A percentile compares a stretch with the other conserved stretches of the same genome.
Evolutionary conservation across 2,888 invertebrate species (phyloP).

Genomic region (Drosophila sordidula): DNA sequence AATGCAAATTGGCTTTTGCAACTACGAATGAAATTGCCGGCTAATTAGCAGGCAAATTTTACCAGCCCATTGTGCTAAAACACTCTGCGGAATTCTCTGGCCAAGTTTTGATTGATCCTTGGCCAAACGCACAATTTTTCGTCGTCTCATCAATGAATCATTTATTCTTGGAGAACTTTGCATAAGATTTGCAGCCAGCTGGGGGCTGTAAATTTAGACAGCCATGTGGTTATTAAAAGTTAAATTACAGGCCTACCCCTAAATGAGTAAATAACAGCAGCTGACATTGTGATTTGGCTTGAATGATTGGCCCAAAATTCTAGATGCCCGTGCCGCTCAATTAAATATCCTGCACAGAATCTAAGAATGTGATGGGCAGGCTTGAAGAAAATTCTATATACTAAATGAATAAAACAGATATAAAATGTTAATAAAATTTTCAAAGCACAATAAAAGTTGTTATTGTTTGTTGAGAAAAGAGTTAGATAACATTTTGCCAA

Average conservation of each 20-base stretch:
- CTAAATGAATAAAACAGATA: too few relatives aligned
- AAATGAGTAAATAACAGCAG: slow-evolving; percentile 4
- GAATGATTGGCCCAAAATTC: slow-evolving; percentile 27
- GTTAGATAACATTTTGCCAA: too few relatives aligned
- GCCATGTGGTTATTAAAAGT: slow-evolving; percentile 22
- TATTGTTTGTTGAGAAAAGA: too few relatives aligned
- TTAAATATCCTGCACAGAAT: background rate
- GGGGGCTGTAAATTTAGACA: slow-evolving; percentile 6
- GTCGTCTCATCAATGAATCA: slow-evolving; percentile 45
- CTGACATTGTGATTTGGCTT: slow-evolving; percentile 5
- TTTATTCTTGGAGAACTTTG: slow-evolving; percentile 13
- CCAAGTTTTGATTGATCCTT: slow-evolving; percentile 45
- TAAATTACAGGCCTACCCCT: slow-evolving; percentile 2
- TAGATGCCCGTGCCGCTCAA: background rate
- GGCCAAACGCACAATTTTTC: slow-evolving; percentile 21
- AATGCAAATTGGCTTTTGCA: slow-evolving; percentile 44
- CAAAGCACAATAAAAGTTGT: too few relatives aligned
- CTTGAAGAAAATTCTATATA: too few relatives aligned
- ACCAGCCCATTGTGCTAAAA: slow-evolving; percentile 25
- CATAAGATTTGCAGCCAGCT: slow-evolving; percentile 7
- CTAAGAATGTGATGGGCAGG: too few relatives aligned
- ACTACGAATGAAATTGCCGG: slow-evolving; percentile 20
- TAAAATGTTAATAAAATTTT: too few relatives aligned
- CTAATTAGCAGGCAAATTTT: slow-evolving; percentile 55
- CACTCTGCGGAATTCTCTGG: slow-evolving; percentile 26